Evolutionary conservation across 2,888 invertebrate species (phyloP).

Genomic region (Arenicola marina): DNA sequence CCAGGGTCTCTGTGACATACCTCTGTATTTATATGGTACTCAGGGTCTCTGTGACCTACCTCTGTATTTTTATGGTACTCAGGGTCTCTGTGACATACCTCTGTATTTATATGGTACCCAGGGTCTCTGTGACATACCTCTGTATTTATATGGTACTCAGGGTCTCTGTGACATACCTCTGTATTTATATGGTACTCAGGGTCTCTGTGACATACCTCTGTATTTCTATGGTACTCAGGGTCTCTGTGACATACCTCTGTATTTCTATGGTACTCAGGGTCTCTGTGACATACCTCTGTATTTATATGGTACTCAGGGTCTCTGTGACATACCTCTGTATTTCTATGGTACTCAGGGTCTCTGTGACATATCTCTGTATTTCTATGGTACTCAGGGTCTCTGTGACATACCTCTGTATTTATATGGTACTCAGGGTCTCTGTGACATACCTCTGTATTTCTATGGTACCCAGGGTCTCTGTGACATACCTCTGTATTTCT

Average conservation of each 20-base stretch:
- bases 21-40: constrained; percentile 93
- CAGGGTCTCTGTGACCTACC: constrained; percentile 88
- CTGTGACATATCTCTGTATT: constrained; percentile 91
- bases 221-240: constrained; percentile 91
- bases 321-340: constrained; percentile 94
- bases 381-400: constrained; percentile 94
- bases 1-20: constrained; percentile 92
- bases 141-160: constrained; percentile 94
- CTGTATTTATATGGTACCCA: constrained; percentile 94
- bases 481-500: constrained; percentile 92
- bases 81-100: constrained; percentile 92
- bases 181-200: constrained; percentile 91
- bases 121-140: constrained; percentile 89
- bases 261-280: constrained; percentile 93
- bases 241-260: constrained; percentile 92
- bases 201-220: constrained; percentile 95
- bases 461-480: constrained; percentile 91
- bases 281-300: constrained; percentile 92
- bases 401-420: constrained; percentile 92
- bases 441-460: constrained; percentile 94
- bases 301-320: constrained; percentile 91
- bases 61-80: constrained; percentile 92
- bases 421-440: constrained; percentile 91
- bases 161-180: constrained; percentile 92
- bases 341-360: constrained; percentile 92